These are phyloP conservation scores for Aporrectodea caliginosa DNA, from an alignment of 1,140 invertebrate species.

Conservation along the genomic window DNA sequence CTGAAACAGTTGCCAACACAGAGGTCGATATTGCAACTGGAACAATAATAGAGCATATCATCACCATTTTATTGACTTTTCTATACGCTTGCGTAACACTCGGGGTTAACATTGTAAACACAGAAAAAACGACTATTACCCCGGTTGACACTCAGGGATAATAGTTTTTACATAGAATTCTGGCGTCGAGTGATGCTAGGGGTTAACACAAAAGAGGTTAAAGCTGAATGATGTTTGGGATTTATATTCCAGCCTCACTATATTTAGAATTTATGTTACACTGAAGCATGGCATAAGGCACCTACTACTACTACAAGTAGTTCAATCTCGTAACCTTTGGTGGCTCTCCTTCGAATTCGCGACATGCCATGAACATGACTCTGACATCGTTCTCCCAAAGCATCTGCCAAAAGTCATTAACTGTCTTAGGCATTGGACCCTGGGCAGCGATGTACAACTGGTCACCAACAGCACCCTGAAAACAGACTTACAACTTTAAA, in stretches of 20 bases:
- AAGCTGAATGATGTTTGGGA: too few relatives aligned
- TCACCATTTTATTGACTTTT: too few relatives aligned
- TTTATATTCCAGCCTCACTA: background rate
- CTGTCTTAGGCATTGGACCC: slow-evolving; percentile 92
- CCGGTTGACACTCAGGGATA: too few relatives aligned
- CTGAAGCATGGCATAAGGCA: background rate
- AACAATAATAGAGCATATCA: too few relatives aligned
- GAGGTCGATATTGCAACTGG: too few relatives aligned
- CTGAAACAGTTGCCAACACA: too few relatives aligned
- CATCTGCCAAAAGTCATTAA: slow-evolving; percentile 93
- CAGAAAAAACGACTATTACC: too few relatives aligned
- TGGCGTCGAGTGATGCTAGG: background rate
- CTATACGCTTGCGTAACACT: too few relatives aligned
- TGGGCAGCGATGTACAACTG: slow-evolving; percentile 90
- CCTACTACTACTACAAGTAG: background rate
- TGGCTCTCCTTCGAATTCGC: slow-evolving; percentile 84
- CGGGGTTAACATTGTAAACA: too few relatives aligned
- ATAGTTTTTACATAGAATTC: background rate
- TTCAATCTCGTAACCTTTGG: slow-evolving; percentile 4
- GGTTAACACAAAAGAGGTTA: too few relatives aligned
- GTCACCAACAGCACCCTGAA: slow-evolving; percentile 71
- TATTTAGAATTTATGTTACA: background rate
- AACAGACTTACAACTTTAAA: background rate
- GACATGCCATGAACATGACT: slow-evolving; percentile 92
- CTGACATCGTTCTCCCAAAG: slow-evolving; percentile 73